Evolutionary conservation across 2,113 vertebrate species (phyloP).

Genomic region (Reinhardtius hippoglossoides): DNA sequence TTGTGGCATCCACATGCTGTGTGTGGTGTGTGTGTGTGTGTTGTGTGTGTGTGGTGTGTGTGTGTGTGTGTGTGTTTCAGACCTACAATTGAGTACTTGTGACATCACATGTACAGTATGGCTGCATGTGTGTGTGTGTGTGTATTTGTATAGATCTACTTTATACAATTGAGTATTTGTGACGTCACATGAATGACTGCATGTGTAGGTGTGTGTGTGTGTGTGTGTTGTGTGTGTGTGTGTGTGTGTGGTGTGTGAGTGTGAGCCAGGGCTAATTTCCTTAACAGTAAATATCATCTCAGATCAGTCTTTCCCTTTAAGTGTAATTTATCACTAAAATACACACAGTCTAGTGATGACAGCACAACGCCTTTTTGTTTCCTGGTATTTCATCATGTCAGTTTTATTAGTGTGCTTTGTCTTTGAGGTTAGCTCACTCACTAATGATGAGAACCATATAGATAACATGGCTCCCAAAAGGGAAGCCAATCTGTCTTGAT

Average conservation of each 20-base stretch:
- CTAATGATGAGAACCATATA: too few relatives aligned
- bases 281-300: neutral
- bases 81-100: constrained; percentile 34
- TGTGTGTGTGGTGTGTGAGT: too few relatives aligned
- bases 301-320: neutral
- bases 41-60: neutral
- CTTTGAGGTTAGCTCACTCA: too few relatives aligned
- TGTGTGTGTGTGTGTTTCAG: constrained; percentile 1
- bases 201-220: too few relatives aligned
- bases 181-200: neutral
- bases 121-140: neutral
- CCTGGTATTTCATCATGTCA: too few relatives aligned
- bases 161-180: neutral
- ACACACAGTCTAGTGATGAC: too few relatives aligned
- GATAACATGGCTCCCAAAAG: too few relatives aligned
- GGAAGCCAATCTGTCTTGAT: too few relatives aligned
- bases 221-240: too few relatives aligned
- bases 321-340: neutral
- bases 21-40: constrained; percentile 6
- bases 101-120: neutral
- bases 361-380: too few relatives aligned
- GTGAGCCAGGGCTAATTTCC: neutral
- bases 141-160: neutral
- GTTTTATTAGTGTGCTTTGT: too few relatives aligned
- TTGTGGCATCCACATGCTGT: constrained; percentile 59